These are phyloP conservation scores for Micrastur ruficollis DNA, from an alignment of 2,797 vertebrate species.

Conservation along the genomic window DNA sequence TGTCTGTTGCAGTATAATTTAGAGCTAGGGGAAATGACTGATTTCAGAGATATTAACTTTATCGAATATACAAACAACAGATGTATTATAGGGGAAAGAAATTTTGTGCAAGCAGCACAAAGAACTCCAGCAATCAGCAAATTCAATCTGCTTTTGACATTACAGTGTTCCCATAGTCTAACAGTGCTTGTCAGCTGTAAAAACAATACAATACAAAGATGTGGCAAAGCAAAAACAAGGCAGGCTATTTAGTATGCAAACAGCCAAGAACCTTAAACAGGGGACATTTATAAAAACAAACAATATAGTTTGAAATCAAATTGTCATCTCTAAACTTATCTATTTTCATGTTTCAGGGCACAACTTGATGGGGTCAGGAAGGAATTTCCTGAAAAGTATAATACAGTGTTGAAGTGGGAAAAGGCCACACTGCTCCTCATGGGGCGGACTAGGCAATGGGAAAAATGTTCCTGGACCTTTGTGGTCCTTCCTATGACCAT, in stretches of 20 bases:
- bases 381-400: not conserved
- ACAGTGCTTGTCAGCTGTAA: constrained; percentile 33
- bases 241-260: constrained; percentile 50
- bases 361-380: not conserved
- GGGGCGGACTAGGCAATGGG: not conserved
- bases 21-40: constrained; percentile 71
- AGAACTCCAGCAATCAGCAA: constrained; percentile 69
- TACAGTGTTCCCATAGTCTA: constrained; percentile 29
- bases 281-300: not conserved
- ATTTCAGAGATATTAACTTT: constrained; percentile 76
- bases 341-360: not conserved
- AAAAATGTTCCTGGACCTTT: not conserved
- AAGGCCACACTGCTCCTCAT: not conserved
- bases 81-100: constrained; percentile 65
- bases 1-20: constrained; percentile 66
- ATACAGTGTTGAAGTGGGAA: not conserved
- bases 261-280: not conserved
- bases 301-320: constrained; percentile 29
- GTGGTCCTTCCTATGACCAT: not conserved
- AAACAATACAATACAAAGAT: constrained; percentile 45
- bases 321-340: not conserved
- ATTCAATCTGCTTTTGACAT: constrained; percentile 71
- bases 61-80: constrained; percentile 68
- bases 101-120: constrained; percentile 62
- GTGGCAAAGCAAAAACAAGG: constrained; percentile 54